Percentiles rank a stretch among this genome's conserved stretches.
These are phyloP conservation scores for Sinocyclocheilus rhinocerous DNA, from an alignment of 2,113 vertebrate species.

Conservation along the genomic window DNA sequence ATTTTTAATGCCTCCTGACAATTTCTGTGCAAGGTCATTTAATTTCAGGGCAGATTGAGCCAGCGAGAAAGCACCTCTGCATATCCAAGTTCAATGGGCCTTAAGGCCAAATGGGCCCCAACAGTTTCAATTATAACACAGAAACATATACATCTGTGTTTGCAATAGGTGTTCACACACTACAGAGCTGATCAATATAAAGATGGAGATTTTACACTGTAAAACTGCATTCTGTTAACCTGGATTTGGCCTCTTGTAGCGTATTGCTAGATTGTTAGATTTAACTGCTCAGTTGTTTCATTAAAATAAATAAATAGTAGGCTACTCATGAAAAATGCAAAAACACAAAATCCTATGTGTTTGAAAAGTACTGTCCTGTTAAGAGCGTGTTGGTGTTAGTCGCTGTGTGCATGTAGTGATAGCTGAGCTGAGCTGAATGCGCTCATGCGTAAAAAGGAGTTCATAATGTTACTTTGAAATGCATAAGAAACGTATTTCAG, in stretches of 20 bases:
- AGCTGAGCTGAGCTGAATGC: background rate
- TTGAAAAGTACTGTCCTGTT: background rate
- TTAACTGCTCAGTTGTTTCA: background rate
- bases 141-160: conserved; percentile 1
- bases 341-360: background rate
- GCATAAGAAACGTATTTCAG: background rate
- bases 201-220: background rate
- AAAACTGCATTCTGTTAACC: background rate
- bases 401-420: background rate
- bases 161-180: background rate
- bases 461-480: conserved; percentile 1
- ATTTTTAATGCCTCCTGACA: conserved; percentile 24
- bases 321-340: background rate
- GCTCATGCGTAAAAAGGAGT: background rate
- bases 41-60: conserved; percentile 11
- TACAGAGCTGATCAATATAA: background rate
- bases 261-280: background rate
- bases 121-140: background rate
- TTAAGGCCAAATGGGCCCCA: background rate
- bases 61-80: background rate
- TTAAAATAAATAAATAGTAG: background rate
- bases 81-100: conserved; percentile 11
- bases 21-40: conserved; percentile 15
- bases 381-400: background rate
- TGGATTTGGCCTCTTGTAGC: background rate